Evolutionary conservation across 2,113 vertebrate species (phyloP).

Genomic region (Paraplagusia blochii): DNA sequence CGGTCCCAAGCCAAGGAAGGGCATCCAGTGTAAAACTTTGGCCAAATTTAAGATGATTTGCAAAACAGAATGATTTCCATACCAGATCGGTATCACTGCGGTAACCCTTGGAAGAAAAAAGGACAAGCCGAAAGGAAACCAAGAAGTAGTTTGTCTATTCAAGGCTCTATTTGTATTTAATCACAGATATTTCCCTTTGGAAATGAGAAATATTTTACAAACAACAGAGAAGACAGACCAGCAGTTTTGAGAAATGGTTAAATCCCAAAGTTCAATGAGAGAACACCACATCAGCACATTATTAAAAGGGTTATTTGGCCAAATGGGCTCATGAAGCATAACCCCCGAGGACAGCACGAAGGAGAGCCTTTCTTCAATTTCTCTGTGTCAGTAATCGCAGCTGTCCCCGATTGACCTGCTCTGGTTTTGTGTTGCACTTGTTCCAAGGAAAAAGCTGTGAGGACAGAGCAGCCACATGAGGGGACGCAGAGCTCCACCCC

Average conservation of each 20-base stretch:
- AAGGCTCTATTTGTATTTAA: too few relatives aligned
- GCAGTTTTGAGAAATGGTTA: neutral
- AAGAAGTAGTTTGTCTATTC: too few relatives aligned
- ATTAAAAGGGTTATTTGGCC: slow-evolving; percentile 9
- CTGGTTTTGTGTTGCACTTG: slow-evolving; percentile 14
- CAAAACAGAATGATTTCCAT: too few relatives aligned
- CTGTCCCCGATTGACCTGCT: slow-evolving; percentile 23
- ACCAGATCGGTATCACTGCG: too few relatives aligned
- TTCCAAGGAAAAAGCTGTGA: neutral
- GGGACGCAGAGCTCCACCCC: neutral
- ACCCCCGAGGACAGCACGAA: slow-evolving; percentile 13
- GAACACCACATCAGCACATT: slow-evolving; percentile 21
- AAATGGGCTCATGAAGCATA: slow-evolving; percentile 15
- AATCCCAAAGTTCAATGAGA: neutral
- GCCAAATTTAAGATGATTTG: too few relatives aligned
- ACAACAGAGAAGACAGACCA: too few relatives aligned
- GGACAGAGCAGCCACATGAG: neutral
- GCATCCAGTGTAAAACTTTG: too few relatives aligned
- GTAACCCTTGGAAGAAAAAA: too few relatives aligned
- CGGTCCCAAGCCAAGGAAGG: too few relatives aligned
- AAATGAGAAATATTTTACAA: neutral
- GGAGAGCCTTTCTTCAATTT: slow-evolving; percentile 40
- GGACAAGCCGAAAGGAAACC: too few relatives aligned
- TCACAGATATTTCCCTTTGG: too few relatives aligned
- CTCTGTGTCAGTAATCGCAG: slow-evolving; percentile 38